A percentile compares a stretch with the other conserved stretches of the same genome.
Conservation (phyloP, 92 coral and sea anemone species). For the Actinostola sp. region DNA sequence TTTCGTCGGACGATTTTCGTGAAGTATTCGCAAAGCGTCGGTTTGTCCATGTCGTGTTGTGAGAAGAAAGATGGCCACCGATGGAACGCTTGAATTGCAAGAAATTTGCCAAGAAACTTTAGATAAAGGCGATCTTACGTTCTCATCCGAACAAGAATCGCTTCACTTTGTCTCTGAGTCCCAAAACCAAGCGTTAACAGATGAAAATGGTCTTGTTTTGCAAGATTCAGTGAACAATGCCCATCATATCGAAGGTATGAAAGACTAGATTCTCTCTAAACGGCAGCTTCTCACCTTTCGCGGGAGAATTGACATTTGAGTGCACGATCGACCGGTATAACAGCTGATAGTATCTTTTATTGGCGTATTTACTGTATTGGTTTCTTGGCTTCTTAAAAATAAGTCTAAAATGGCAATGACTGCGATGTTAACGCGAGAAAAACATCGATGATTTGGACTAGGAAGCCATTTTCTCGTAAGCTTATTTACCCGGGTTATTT, state of each 20-base stretch:
- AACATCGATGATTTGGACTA: not conserved
- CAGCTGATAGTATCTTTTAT: not conserved
- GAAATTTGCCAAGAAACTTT: conserved; percentile 22
- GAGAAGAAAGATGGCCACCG: conserved; percentile 90
- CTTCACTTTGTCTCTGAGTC: conserved; percentile 22
- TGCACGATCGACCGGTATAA: not conserved
- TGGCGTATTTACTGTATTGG: not conserved
- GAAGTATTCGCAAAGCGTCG: conserved; percentile 16
- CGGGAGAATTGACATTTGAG: conserved; percentile 69
- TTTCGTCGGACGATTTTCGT: conserved; percentile 10
- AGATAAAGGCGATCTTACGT: conserved; percentile 18
- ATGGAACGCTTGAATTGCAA: conserved; percentile 22
- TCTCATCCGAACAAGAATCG: conserved; percentile 11
- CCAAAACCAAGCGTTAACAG: conserved; percentile 42
- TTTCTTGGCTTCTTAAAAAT: not conserved
- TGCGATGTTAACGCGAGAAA: not conserved
- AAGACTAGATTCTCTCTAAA: conserved; percentile 96
- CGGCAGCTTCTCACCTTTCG: conserved; percentile 20
- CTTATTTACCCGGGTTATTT: too few relatives aligned
- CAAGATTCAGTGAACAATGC: conserved; percentile 40
- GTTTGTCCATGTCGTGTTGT: conserved; percentile 48
- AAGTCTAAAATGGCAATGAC: not conserved
- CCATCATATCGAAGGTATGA: conserved; percentile 76
- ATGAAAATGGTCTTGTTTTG: conserved; percentile 32
- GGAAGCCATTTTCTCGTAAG: not conserved